Evolutionary conservation across 2,888 invertebrate genomes (phyloP).

Genomic region (Drosophila tripunctata): DNA sequence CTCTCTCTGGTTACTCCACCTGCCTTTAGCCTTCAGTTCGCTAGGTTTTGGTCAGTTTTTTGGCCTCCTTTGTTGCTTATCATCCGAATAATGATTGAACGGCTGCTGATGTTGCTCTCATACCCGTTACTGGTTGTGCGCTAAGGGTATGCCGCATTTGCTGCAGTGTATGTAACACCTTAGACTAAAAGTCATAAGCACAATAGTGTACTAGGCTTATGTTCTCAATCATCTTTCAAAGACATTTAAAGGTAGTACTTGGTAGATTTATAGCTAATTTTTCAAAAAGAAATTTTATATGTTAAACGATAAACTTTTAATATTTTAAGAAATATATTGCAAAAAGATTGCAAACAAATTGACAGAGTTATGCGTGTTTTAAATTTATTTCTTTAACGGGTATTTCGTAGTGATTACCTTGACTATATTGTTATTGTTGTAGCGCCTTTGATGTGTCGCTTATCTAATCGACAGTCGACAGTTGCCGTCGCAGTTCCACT

Average conservation of each 20-base stretch:
- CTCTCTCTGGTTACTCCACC: neutral
- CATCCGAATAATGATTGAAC: conserved; percentile 45
- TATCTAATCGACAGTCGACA: conserved; percentile 58
- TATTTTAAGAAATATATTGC: no score
- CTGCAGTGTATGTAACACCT: neutral
- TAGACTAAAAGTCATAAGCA: no score
- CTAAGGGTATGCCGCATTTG: no score
- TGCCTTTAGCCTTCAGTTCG: neutral
- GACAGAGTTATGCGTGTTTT: no score
- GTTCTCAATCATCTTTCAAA: no score
- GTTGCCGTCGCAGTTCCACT: conserved; percentile 33
- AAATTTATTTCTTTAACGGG: conserved; percentile 8
- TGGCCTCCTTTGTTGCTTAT: conserved; percentile 47
- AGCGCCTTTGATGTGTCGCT: conserved; percentile 58
- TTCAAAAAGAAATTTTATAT: no score
- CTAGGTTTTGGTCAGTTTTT: conserved; percentile 32
- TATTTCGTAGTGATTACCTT: neutral
- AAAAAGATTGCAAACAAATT: no score
- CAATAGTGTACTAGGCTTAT: no score
- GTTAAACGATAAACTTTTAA: no score
- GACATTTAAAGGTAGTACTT: no score
- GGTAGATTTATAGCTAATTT: no score
- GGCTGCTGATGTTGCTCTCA: conserved; percentile 38
- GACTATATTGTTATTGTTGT: conserved; percentile 6
- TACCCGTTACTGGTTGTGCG: neutral